Conservation (phyloP, 2,888 invertebrate species). For the Pollenia labialis region DNA sequence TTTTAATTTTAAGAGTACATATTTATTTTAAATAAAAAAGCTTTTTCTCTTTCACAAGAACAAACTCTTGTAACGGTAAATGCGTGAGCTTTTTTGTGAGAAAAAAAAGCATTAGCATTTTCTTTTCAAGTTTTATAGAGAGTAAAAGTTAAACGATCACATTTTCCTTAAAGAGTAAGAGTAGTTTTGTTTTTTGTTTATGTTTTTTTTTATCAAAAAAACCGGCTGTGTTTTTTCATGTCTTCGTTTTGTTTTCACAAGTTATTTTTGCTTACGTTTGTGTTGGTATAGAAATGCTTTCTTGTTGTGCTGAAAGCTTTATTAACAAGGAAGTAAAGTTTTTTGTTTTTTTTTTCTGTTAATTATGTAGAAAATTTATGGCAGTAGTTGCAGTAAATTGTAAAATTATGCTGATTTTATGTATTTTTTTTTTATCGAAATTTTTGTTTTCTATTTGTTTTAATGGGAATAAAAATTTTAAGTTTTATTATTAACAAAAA, state of each 20-base stretch:
- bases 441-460: conserved; percentile 11
- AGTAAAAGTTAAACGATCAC: conserved; percentile 67
- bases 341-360: background rate
- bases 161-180: conserved; percentile 62
- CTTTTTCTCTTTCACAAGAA: conserved; percentile 32
- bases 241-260: background rate
- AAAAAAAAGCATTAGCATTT: background rate
- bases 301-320: conserved; percentile 66
- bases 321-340: conserved; percentile 70
- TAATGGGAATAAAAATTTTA: conserved; percentile 5
- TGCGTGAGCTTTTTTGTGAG: conserved; percentile 5
- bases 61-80: conserved; percentile 44
- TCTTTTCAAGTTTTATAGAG: conserved; percentile 19
- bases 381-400: conserved; percentile 53
- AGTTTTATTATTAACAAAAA: conserved; percentile 32
- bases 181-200: conserved; percentile 57
- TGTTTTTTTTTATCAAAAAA: conserved; percentile 22
- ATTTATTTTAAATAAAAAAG: conserved; percentile 7
- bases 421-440: conserved; percentile 1
- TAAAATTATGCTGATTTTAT: conserved; percentile 57
- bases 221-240: conserved; percentile 53
- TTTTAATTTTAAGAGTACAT: conserved; percentile 22
- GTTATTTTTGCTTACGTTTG: conserved; percentile 7
- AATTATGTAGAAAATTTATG: conserved; percentile 57
- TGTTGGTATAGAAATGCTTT: conserved; percentile 58